Evolutionary conservation across 2,113 vertebrate species (phyloP).

Genomic region (Clarias batrachus): DNA sequence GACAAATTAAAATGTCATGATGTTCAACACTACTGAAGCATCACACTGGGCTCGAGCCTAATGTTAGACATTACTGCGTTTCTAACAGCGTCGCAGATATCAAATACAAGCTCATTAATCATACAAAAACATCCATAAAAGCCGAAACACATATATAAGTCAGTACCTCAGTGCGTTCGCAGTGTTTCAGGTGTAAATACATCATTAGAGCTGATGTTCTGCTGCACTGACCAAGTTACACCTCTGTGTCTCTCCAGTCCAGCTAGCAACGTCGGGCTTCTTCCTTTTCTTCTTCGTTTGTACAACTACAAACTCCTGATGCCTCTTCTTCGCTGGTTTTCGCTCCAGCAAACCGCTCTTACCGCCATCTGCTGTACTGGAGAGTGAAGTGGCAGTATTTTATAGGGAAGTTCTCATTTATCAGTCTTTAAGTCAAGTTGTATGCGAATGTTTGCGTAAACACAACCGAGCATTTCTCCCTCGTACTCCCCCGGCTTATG

Average conservation of each 20-base stretch:
- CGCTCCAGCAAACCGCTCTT: not conserved
- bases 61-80: not conserved
- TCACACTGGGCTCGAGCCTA: not conserved
- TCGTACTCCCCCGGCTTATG: no score
- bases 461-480: no score
- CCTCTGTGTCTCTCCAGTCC: not conserved
- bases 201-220: not conserved
- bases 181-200: not conserved
- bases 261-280: no score
- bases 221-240: not conserved
- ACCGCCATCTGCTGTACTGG: conserved; percentile 6
- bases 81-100: not conserved
- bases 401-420: no score
- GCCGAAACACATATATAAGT: not conserved
- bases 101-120: no score
- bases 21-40: not conserved
- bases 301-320: not conserved
- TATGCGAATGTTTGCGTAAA: no score
- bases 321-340: not conserved
- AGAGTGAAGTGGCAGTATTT: not conserved
- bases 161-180: not conserved
- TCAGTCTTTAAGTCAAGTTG: no score
- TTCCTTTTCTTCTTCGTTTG: not conserved
- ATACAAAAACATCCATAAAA: not conserved
- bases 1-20: not conserved